Conservation (phyloP, 2,113 vertebrate species). For the Ictalurus furcatus region DNA sequence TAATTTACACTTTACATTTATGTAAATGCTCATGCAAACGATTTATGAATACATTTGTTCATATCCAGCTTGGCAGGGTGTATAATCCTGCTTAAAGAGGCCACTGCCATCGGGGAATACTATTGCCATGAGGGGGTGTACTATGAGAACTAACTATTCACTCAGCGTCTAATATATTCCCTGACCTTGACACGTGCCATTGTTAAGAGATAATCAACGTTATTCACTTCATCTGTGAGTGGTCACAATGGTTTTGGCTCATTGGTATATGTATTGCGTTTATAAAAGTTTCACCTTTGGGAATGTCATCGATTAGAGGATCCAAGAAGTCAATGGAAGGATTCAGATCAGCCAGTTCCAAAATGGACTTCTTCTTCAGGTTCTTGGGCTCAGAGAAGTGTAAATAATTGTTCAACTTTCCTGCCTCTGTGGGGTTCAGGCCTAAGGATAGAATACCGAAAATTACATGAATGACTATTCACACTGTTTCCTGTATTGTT, state of each 20-base stretch:
- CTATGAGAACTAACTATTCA: not conserved
- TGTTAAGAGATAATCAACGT: not conserved
- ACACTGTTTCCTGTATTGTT: not conserved
- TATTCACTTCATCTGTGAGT: not conserved
- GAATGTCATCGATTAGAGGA: constrained; percentile 84
- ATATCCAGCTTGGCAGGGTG: no score
- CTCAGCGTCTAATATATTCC: not conserved
- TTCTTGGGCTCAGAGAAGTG: constrained; percentile 81
- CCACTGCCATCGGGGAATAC: no score
- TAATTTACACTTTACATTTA: not conserved
- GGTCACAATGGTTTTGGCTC: not conserved
- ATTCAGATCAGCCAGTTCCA: constrained; percentile 82
- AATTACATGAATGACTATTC: not conserved
- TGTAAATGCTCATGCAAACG: not conserved
- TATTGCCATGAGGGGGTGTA: not conserved
- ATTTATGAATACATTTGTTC: not conserved
- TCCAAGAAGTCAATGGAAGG: constrained; percentile 88
- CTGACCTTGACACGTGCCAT: not conserved
- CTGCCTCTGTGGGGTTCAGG: constrained; percentile 78
- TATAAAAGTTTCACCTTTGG: constrained; percentile 77
- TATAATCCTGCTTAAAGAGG: no score
- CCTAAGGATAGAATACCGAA: constrained; percentile 67
- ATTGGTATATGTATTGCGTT: not conserved
- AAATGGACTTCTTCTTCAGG: constrained; percentile 79
- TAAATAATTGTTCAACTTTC: constrained; percentile 83